Percentiles rank a stretch among this genome's conserved stretches.
phyloP scores from a whole-genome alignment of 2,797 vertebrate species.

The Macropodus opercularis region DNA sequence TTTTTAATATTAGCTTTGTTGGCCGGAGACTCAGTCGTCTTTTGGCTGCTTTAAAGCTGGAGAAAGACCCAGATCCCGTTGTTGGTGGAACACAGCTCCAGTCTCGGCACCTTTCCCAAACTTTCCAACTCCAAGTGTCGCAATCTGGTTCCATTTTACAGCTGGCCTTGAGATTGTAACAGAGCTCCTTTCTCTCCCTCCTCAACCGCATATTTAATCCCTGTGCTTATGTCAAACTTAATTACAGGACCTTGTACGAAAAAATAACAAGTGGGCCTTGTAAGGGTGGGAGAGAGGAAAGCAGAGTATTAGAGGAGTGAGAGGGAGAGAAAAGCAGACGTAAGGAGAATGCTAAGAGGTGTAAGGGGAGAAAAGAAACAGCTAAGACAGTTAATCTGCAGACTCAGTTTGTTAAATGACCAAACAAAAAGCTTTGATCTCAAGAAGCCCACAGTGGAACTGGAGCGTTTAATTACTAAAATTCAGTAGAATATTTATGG shows the following conservation, averaged over 20 bases:
- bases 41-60: conserved; percentile 67
- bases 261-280: conserved; percentile 96
- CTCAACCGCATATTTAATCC: conserved; percentile 99
- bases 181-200: conserved; percentile 90
- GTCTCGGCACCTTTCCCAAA: conserved; percentile 84
- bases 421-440: conserved; percentile 54
- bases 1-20: conserved; percentile 77
- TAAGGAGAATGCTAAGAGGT: conserved; percentile 68
- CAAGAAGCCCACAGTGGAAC: conserved; percentile 6
- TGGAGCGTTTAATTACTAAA: neutral
- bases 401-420: conserved; percentile 55
- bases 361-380: conserved; percentile 49
- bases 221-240: conserved; percentile 99
- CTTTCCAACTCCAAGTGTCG: conserved; percentile 85
- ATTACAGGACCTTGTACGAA: conserved; percentile 97
- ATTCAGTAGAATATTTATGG: conserved; percentile 4
- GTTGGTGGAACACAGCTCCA: conserved; percentile 71
- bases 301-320: conserved; percentile 60
- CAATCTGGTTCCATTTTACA: conserved; percentile 91
- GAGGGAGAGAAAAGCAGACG: conserved; percentile 69
- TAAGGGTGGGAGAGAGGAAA: conserved; percentile 78
- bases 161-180: conserved; percentile 89
- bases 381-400: conserved; percentile 70
- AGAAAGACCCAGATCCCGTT: conserved; percentile 66
- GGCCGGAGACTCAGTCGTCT: conserved; percentile 59